A percentile compares a stretch with the other conserved stretches of the same genome.
Evolutionary conservation across 2,797 vertebrate genomes (phyloP).

Genomic region (Xiphophorus birchmanni): DNA sequence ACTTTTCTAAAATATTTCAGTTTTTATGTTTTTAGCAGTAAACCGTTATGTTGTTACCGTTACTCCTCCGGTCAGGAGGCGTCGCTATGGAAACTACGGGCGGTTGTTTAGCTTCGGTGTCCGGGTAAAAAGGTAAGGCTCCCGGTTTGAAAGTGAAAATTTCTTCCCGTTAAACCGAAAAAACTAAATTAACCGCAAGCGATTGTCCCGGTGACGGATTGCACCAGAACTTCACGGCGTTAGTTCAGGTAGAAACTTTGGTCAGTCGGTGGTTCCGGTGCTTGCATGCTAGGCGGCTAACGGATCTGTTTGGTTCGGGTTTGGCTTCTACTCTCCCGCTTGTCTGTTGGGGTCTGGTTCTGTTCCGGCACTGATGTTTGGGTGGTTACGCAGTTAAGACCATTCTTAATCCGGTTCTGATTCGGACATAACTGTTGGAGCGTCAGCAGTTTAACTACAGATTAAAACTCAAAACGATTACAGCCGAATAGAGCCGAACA

Average conservation of each 20-base stretch:
- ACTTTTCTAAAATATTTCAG: background rate
- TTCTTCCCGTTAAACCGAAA: background rate
- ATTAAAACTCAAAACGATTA: constrained; percentile 16
- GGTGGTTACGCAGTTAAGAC: too few relatives aligned
- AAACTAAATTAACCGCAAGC: background rate
- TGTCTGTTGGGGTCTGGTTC: background rate
- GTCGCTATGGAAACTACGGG: background rate
- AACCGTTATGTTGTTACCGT: background rate
- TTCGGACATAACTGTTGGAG: background rate
- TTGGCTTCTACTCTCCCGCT: background rate
- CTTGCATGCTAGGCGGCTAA: constrained; percentile 30
- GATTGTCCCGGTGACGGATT: background rate
- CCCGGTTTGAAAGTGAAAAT: constrained; percentile 23
- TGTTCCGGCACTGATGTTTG: background rate
- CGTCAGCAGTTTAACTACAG: background rate
- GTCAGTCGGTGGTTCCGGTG: too few relatives aligned
- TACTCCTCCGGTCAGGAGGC: background rate
- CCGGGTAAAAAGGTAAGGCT: constrained; percentile 17
- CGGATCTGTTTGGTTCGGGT: background rate
- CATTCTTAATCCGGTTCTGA: background rate
- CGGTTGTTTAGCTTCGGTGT: background rate
- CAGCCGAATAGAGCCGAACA: background rate
- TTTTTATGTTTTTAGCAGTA: too few relatives aligned
- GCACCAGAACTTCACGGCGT: background rate
- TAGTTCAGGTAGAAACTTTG: background rate